Base-by-base conservation (phyloP, 2,888 invertebrate species). In the Pammene fasciana region DNA sequence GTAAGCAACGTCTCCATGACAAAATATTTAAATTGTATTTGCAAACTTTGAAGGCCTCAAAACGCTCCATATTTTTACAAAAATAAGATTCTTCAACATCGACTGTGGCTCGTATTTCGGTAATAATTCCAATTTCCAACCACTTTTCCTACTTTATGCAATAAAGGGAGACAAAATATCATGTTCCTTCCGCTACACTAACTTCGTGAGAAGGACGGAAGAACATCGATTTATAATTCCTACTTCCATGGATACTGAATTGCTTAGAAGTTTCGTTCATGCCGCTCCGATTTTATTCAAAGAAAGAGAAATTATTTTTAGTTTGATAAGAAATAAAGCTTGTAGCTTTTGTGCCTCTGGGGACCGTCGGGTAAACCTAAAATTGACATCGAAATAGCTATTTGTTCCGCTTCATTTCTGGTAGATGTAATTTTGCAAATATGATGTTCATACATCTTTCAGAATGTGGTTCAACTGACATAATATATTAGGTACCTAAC, bases 271-370 rank as follows among this genome's bases (percentile, higher is more conserved):
- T 75, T 75, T 73, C 67, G 68, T 68, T 66, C 66, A 75, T 65
- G 14, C 74, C 73, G 74, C 70, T 76, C 77, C 77, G 74, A 79
- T 82, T 79, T 81, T 79, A 72, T 70, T 73, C 64, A 65, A 60
- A 68, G 71, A 75, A 79, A 76, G 76, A 76, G 79, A 82, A 85
- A 79, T 81, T 75, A 81, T 84, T 82, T 79, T 72, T 76, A 78
- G 71, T 84, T 85, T 83, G 77, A 83, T 80, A 82, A 80, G 82
- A 76, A 81, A 86, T 81, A 83, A 85, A 84, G 79, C 80, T 80
- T 70, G 73, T 73, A 78, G 81, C 79, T 81, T 84, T 82, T 77
- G 73, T 78, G 73, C 76, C 78, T 66, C 79, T 64, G 64, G 78
- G 76, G 80, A 79, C 73, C 71, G 71, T 78, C 78, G 78, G 79